Evolutionary conservation across 2,797 vertebrate species (phyloP), one percentile per base, ranked within the genome.

Genomic region (Fundulus diaphanus): DNA sequence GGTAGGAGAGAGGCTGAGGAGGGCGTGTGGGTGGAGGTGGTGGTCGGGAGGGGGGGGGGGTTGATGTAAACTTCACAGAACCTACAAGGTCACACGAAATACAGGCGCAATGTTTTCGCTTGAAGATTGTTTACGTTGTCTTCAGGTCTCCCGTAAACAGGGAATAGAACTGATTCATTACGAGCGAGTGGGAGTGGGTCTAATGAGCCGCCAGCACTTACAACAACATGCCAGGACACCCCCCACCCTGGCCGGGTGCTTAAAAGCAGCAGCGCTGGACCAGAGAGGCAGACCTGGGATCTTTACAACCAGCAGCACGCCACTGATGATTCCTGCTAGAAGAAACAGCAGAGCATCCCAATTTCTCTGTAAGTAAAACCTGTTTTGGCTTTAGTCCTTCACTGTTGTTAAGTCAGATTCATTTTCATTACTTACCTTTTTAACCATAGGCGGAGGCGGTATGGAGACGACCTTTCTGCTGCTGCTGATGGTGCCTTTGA

Each of bases 401-500:
- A 18, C 13, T 5, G 15, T 71, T 71, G 15, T 3, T 66, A 42
- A 5, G 16, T 77, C 12, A 49, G 51, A 20, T 78, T 29, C 18
- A 35, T 13, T 22, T 78, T 73, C 46, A 59, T 7, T 48, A 44
- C 27, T 66, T 9, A 12, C 51, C 65, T 51, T 7, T 71, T 57
- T 68, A 44, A 29, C 63, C 49, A 68, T 78, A 95, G 95, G 89
- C 51, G 69, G 70, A 20, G 74, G 52, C 80, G 87, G 92, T 86
- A 94, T 95, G 93, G 90, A 91, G 89, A 91, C 93, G 89, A 86
- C 84, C 52, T 76, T 94, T 79, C 81, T 95, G 75, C 79, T 95
- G 86, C 85, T 95, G 69, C 83, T 95, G 69, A 83, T 95, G 76
- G 79, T 92, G 74, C 74, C 92, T 75, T 72, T 93, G 81, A 92